Evolutionary conservation across 2,797 vertebrate species (phyloP).

Genomic region (Ctenosaura bakeri): DNA sequence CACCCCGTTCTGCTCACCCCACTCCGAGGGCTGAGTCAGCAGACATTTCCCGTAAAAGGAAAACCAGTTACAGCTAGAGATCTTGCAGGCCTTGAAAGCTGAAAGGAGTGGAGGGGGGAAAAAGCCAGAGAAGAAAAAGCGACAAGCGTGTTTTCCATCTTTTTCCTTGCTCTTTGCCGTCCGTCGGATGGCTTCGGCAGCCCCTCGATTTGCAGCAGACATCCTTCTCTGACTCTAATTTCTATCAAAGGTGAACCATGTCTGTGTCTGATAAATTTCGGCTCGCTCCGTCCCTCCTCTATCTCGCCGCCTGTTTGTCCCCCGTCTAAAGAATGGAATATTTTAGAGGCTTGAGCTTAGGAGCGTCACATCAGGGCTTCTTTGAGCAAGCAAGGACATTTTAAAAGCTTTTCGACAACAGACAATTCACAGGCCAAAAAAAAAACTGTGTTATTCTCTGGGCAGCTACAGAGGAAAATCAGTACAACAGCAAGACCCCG

Average conservation of each 20-base stretch:
- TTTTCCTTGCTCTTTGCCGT: background rate
- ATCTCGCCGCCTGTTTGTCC: constrained; percentile 64
- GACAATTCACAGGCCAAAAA: constrained; percentile 23
- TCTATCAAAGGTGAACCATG: constrained; percentile 68
- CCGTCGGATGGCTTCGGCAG: background rate
- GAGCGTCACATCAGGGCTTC: constrained; percentile 54
- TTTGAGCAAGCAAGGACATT: constrained; percentile 42
- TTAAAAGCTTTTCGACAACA: constrained; percentile 37
- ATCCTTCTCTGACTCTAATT: constrained; percentile 66
- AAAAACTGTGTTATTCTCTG: constrained; percentile 36
- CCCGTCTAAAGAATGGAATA: constrained; percentile 63
- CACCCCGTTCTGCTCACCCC: no score
- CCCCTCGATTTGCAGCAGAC: constrained; percentile 54
- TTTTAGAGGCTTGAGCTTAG: constrained; percentile 64
- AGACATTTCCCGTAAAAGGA: background rate
- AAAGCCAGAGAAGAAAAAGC: background rate
- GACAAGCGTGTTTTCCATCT: background rate
- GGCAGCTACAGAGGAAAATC: background rate
- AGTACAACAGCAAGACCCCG: background rate
- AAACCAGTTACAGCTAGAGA: constrained; percentile 22
- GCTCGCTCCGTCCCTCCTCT: constrained; percentile 68
- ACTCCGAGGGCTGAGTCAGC: constrained; percentile 58
- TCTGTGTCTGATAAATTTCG: constrained; percentile 68
- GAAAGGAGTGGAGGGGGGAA: accelerated
- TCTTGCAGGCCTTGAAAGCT: background rate